These are phyloP conservation scores for Microcebus ravelobensis DNA, from an alignment of 2,113 vertebrate genomes.

Conservation along the genomic window DNA sequence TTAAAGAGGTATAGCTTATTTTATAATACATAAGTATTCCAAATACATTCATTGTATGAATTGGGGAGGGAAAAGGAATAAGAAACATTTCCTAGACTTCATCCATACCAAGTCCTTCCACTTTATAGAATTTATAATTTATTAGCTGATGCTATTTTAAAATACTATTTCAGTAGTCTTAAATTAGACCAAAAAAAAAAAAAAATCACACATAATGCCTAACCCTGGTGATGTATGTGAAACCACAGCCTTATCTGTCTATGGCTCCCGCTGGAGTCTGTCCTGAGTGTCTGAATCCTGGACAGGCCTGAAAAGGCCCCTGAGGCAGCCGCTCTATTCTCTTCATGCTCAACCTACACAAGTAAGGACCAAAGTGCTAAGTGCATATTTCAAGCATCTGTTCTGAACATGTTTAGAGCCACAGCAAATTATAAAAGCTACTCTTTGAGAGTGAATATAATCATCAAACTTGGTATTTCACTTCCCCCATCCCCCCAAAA, in stretches of 20 bases:
- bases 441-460: constrained; percentile 44
- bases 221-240: neutral
- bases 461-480: neutral
- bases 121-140: constrained; percentile 9
- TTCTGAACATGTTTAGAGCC: neutral
- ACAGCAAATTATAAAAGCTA: constrained; percentile 27
- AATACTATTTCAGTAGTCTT: neutral
- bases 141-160: neutral
- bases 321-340: neutral
- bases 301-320: neutral
- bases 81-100: neutral
- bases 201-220: neutral
- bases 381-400: constrained; percentile 32
- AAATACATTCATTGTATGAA: constrained; percentile 37
- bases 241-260: neutral
- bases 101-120: neutral
- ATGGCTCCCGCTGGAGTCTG: neutral
- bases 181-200: neutral
- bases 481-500: neutral
- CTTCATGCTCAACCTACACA: neutral
- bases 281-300: neutral
- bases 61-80: neutral
- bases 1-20: constrained; percentile 6
- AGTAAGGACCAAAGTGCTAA: constrained; percentile 42
- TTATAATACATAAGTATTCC: constrained; percentile 17